Base-by-base conservation (phyloP, 2,113 vertebrate genomes). In the Gadus chalcogrammus region DNA sequence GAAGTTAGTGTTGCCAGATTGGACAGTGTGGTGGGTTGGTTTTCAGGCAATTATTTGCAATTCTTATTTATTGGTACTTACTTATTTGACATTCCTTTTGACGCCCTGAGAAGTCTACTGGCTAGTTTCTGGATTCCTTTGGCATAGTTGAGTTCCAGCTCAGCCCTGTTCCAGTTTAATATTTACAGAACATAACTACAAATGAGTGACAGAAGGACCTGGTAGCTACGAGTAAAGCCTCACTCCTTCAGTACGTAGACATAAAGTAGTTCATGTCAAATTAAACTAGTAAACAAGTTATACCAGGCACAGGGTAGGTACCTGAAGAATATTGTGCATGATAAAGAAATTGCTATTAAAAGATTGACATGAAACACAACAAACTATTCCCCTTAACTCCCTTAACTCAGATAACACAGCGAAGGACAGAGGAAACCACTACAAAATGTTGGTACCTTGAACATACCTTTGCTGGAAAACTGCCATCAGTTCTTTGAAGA, bases 401-500 rank as follows among this genome's bases (percentile, higher is more conserved):
- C 42, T 48, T 48, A 48, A 48, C 42, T 48, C 12, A 2, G 11
- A 48, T 48, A 48, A 48, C 12, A 48, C 42, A 59, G n/a, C 15
- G 2, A 9, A 59, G 18, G n/a, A 61, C 22, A 61, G 59, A 61
- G 9, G 59, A 15, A 48, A 48, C 42, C 2, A 48, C 9, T 12
- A 48, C 42, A 48, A 58, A 17, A 58, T 5, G 55, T 16, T 58
- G 16, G 12, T 3, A 48, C 18, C 65, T 16, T 53, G 1, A 65
- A 13, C 52, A 22, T 88, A 95, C 94, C 95, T 94, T 88, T 95
- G 94, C 69, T 95, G 94, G 81, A 96, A 93, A 67, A 95, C 78
- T 0, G 88, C 81, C 83, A 93, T 85, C 58, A 97, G 88, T 68
- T 95, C 93, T 88, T 94, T 96, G 85, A 93, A 95, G 90, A 94